Evolutionary conservation across 2,113 vertebrate species (phyloP).

Genomic region (Corythaeola cristata): DNA sequence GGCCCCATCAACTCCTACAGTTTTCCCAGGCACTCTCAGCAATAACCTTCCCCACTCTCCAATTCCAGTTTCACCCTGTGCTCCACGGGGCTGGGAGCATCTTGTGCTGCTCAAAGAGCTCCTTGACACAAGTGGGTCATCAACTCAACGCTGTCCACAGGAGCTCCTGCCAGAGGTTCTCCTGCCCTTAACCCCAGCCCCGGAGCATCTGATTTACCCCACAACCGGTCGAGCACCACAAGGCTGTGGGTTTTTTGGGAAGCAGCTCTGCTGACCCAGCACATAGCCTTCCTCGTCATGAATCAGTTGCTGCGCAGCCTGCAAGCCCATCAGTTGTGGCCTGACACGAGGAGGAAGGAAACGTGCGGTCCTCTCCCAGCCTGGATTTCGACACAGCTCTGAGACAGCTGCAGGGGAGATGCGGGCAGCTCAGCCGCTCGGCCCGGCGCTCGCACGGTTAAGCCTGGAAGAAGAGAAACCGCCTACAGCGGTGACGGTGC

Average conservation of each 20-base stretch:
- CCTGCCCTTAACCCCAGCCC: background rate
- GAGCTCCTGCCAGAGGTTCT: background rate
- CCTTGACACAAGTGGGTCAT: background rate
- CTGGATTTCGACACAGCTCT: conserved; percentile 50
- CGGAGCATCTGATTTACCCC: background rate
- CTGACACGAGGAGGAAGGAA: conserved; percentile 58
- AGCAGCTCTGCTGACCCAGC: conserved; percentile 54
- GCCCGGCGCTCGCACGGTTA: background rate
- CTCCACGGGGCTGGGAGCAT: background rate
- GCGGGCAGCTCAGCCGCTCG: background rate
- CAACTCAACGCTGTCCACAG: accelerated
- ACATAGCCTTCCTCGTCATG: conserved; percentile 28
- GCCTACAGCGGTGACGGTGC: accelerated
- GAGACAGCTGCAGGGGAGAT: background rate
- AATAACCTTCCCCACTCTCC: background rate
- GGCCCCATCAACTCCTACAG: background rate
- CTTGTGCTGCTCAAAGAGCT: background rate
- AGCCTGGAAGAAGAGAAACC: background rate
- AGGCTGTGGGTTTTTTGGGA: conserved; percentile 40
- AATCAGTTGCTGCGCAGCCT: conserved; percentile 42
- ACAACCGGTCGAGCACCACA: background rate
- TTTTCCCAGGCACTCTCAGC: background rate
- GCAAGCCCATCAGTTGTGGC: conserved; percentile 35
- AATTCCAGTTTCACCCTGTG: background rate
- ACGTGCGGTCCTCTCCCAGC: background rate